Evolutionary conservation across 2,113 vertebrate genomes (phyloP).

Genomic region (Echinops telfairi): DNA sequence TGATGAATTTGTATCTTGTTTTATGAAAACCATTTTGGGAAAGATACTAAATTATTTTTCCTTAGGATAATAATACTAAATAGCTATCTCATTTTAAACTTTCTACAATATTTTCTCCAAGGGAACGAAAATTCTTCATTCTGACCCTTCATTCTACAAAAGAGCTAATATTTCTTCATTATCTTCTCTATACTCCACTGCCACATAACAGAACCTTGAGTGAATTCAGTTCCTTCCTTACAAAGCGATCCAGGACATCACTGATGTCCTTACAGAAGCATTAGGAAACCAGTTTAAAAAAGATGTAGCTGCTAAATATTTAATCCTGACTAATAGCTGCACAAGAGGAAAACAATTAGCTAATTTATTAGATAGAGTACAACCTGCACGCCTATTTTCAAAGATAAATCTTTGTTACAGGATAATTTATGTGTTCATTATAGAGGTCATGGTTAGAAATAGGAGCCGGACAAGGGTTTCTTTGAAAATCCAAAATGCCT

Average conservation of each 20-base stretch:
- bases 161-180: not conserved
- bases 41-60: not conserved
- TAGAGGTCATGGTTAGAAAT: not conserved
- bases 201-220: not conserved
- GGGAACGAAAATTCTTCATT: not conserved
- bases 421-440: not conserved
- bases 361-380: constrained; percentile 18
- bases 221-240: not conserved
- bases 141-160: not conserved
- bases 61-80: not conserved
- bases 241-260: constrained; percentile 15
- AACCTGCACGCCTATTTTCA: constrained; percentile 14
- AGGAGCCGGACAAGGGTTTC: not conserved
- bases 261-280: constrained; percentile 14
- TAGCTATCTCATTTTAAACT: not conserved
- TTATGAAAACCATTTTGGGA: constrained; percentile 10
- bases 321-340: constrained; percentile 58
- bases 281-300: constrained; percentile 30
- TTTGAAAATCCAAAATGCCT: not conserved
- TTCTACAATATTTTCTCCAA: not conserved
- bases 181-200: not conserved
- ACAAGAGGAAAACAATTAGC: constrained; percentile 52
- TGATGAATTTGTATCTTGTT: not conserved
- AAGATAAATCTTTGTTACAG: constrained; percentile 25
- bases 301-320: constrained; percentile 69